Conservation (phyloP, 2,888 invertebrate species). For the Leistus spinibarbis region DNA sequence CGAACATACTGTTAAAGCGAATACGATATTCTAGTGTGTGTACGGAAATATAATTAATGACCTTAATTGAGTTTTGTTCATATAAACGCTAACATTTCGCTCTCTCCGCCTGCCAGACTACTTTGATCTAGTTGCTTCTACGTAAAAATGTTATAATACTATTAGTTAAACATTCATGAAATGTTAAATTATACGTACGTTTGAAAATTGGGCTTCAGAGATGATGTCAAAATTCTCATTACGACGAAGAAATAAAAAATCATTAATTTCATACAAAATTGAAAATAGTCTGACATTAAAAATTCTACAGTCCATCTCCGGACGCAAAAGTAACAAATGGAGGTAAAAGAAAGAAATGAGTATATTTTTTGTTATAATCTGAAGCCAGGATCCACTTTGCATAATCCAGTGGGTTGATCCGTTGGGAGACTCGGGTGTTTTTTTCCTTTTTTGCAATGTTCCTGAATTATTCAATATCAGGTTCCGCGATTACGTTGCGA, state of each 20-base stretch:
- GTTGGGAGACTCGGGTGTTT: constrained; percentile 6
- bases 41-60: not conserved
- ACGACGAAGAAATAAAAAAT: too few species aligned
- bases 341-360: not conserved
- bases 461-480: constrained; percentile 38
- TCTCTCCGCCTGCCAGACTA: not conserved
- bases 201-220: too few species aligned
- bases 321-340: constrained; percentile 3
- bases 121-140: not conserved
- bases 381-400: constrained; percentile 16
- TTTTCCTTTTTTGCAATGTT: constrained; percentile 16
- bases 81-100: not conserved
- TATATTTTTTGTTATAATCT: constrained; percentile 6
- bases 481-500: constrained; percentile 31
- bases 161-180: too few species aligned
- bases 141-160: not conserved
- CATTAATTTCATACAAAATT: too few species aligned
- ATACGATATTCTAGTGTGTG: not conserved
- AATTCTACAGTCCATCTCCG: not conserved
- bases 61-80: not conserved
- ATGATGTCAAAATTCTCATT: too few species aligned
- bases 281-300: too few species aligned
- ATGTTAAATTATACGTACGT: too few species aligned
- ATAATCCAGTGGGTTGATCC: constrained; percentile 30
- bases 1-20: not conserved